These are phyloP conservation scores for Phylloscopus collybita DNA, from an alignment of 2,797 vertebrate species.

Conservation along the genomic window DNA sequence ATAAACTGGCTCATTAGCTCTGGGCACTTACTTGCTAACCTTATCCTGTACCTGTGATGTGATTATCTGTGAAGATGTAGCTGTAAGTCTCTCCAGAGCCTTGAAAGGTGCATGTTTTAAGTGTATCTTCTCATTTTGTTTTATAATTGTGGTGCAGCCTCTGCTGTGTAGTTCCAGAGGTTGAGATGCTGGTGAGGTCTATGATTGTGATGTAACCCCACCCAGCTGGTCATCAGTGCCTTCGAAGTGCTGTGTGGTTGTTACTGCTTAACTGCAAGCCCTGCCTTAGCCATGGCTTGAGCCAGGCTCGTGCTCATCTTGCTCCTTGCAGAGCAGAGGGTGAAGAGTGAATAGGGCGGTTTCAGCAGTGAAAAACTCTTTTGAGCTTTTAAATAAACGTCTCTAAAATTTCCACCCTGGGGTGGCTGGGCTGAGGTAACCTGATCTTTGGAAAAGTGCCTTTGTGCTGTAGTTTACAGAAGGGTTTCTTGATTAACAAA, in stretches of 20 bases:
- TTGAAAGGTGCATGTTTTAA: not conserved
- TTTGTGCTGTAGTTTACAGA: not conserved
- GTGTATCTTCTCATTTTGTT: not conserved
- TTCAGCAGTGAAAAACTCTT: not conserved
- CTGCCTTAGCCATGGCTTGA: not conserved
- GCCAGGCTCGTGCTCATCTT: not conserved
- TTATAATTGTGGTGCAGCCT: slow-evolving; percentile 8
- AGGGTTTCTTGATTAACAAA: not conserved
- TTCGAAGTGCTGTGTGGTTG: not conserved
- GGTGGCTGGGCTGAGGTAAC: slow-evolving; percentile 9
- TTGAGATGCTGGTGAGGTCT: slow-evolving; percentile 2
- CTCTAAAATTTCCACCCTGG: not conserved
- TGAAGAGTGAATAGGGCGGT: rapidly evolving
- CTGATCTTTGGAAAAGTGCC: slow-evolving; percentile 33
- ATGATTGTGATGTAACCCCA: slow-evolving; percentile 11
- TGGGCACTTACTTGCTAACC: not conserved
- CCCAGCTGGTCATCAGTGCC: not conserved
- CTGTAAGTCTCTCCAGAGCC: slow-evolving; percentile 2
- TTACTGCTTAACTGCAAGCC: not conserved
- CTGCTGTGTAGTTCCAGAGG: not conserved
- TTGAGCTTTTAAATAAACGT: not conserved
- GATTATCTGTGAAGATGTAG: not conserved
- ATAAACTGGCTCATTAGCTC: slow-evolving; percentile 6
- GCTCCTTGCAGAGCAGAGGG: not conserved
- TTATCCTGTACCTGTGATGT: not conserved